A percentile compares a stretch with the other conserved stretches of the same genome.
phyloP scores from a whole-genome alignment of 2,888 invertebrate species.

The Drosophila gaucha region DNA sequence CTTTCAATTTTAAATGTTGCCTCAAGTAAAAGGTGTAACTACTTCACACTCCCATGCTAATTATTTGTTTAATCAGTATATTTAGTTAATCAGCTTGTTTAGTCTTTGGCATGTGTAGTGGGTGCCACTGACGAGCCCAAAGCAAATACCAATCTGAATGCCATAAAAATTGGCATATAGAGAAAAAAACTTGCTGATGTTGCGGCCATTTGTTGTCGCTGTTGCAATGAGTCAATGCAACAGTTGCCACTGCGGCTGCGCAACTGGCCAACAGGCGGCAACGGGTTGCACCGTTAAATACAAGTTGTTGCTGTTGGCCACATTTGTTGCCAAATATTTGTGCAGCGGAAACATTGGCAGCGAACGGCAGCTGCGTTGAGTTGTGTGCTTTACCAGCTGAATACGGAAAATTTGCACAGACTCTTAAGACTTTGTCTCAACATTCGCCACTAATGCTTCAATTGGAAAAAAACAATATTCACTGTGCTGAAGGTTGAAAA shows the following conservation, averaged over 20 bases:
- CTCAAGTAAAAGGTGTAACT: not conserved
- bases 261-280: slow-evolving; percentile 49
- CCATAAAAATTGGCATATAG: slow-evolving; percentile 2
- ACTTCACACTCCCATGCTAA: slow-evolving; percentile 42
- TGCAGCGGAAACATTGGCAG: slow-evolving; percentile 56
- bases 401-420: slow-evolving; percentile 12
- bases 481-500: slow-evolving; percentile 27
- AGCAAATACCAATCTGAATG: slow-evolving; percentile 46
- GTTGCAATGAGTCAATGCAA: slow-evolving; percentile 58
- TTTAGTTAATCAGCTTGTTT: slow-evolving; percentile 17
- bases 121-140: slow-evolving; percentile 34
- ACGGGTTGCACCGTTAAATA: slow-evolving; percentile 17
- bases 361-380: slow-evolving; percentile 18
- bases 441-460: slow-evolving; percentile 8
- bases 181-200: slow-evolving; percentile 16
- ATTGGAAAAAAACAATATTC: slow-evolving; percentile 5
- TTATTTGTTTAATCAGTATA: slow-evolving; percentile 14
- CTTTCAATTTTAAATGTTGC: not conserved
- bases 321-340: slow-evolving; percentile 66
- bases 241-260: slow-evolving; percentile 47
- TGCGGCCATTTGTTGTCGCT: slow-evolving; percentile 31
- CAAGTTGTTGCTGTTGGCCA: slow-evolving; percentile 34
- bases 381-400: slow-evolving; percentile 22
- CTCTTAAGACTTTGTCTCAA: slow-evolving; percentile 5
- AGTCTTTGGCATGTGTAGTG: slow-evolving; percentile 19